Base-by-base conservation (phyloP, 1,140 invertebrate species). In the Vanessa atalanta region DNA sequence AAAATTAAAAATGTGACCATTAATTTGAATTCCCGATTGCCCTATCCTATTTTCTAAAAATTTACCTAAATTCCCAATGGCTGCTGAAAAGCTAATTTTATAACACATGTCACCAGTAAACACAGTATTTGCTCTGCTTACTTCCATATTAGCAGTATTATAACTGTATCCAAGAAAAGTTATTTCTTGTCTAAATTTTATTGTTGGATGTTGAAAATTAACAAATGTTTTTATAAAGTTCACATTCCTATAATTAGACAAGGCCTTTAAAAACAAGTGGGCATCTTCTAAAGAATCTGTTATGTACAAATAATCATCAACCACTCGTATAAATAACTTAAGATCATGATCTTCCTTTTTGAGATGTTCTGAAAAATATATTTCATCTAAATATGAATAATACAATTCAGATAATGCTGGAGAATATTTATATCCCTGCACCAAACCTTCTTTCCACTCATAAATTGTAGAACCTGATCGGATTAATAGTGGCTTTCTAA, bases 341-440 rank as follows among this genome's bases (percentile, higher is more conserved):
- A 92, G 69, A 76, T 77, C 64, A 78, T 80, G 76, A 51, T 77
- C 66, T 26, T 55, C 47, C 51, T 73, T 68, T 74, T 80, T 80
- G 6, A 86, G 31, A 78, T 85, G 85, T 14, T 91, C 66, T 7
- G 77, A 72, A 76, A 93, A 88, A 79, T 93, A 88, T 31, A 85
- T 75, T 67, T 84, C 67, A 83, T 93, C 93, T 68, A 90, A 79
- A 76, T 87, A 77, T 20, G 80, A 81, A 70, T 93, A 93, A 72
- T 92, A 93, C 7, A 93, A 79, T 72, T 93, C 93, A 57, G 91
- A 93, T 14, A 93, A 76, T 12, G 92, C 91, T 47, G 93, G 92
- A 11, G 93, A 93, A 79, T 90, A 93, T 78, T 89, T 89, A 67
- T 93, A 92, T 11, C 92, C 93, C 78, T 93, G 93, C 1, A 93